phyloP scores from a whole-genome alignment of 2,888 invertebrate genomes.

The Sycophila texana region DNA sequence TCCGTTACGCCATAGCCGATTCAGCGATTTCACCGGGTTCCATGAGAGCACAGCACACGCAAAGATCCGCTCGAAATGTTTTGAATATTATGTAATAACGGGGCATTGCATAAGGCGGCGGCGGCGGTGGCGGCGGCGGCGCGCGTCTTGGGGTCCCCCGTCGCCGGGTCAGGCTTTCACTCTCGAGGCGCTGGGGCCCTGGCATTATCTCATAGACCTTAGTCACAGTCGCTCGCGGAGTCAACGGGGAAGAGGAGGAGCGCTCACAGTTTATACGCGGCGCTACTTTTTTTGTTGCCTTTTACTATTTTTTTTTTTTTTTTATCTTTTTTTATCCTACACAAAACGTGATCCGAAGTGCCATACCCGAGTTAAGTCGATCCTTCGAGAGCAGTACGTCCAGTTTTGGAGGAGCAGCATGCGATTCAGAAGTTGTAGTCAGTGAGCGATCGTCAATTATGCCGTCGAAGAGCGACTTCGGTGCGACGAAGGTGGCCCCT shows the following conservation, averaged over 20 bases:
- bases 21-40: constrained; percentile 48
- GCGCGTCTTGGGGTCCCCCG: constrained; percentile 59
- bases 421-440: too few relatives aligned
- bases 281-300: neutral
- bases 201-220: constrained; percentile 65
- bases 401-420: too few relatives aligned
- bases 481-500: constrained; percentile 65
- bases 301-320: neutral
- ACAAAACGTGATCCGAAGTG: too few relatives aligned
- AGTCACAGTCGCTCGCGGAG: constrained; percentile 39
- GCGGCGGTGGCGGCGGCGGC: constrained; percentile 62
- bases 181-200: neutral
- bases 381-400: neutral
- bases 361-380: too few relatives aligned
- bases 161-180: neutral
- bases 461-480: constrained; percentile 52
- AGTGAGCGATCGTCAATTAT: constrained; percentile 25
- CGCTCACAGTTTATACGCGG: neutral
- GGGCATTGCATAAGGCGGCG: constrained; percentile 63
- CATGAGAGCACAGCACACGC: neutral
- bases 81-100: constrained; percentile 66
- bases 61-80: constrained; percentile 56
- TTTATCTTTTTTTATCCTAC: neutral
- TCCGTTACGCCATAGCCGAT: constrained; percentile 40
- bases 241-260: too few relatives aligned